These are phyloP conservation scores for Diabrotica virgifera DNA, from an alignment of 1,140 invertebrate species.

Conservation along the genomic window DNA sequence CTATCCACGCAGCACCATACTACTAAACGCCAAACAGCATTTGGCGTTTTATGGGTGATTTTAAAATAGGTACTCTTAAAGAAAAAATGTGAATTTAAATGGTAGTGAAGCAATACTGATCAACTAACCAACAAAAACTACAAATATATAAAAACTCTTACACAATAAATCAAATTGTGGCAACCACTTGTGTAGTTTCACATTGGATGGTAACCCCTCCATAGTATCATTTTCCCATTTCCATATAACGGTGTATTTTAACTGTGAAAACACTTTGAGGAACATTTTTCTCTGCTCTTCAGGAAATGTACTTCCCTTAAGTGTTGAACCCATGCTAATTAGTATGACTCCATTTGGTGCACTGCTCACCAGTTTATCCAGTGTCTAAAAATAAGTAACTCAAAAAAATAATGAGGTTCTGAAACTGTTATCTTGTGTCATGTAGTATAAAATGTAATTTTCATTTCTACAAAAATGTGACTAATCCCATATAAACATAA, in stretches of 20 bases:
- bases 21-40: too few relatives aligned
- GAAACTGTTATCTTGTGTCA: too few relatives aligned
- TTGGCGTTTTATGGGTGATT: too few relatives aligned
- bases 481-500: too few relatives aligned
- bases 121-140: too few relatives aligned
- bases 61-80: too few relatives aligned
- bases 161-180: conserved; percentile 70
- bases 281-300: conserved; percentile 57
- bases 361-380: conserved; percentile 64
- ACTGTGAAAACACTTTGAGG: conserved; percentile 55
- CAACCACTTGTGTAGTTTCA: conserved; percentile 64
- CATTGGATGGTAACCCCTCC: conserved; percentile 58
- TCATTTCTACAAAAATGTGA: too few relatives aligned
- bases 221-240: conserved; percentile 66
- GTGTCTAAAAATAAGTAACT: conserved; percentile 41
- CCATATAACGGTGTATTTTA: conserved; percentile 66
- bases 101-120: too few relatives aligned
- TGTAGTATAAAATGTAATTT: too few relatives aligned
- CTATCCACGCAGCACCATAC: too few relatives aligned
- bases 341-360: conserved; percentile 61
- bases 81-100: too few relatives aligned
- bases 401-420: background rate
- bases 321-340: conserved; percentile 69
- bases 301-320: conserved; percentile 60
- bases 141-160: too few relatives aligned